Percentiles rank a stretch among this genome's conserved stretches.
These are phyloP conservation scores for Hyposoter didymator DNA, from an alignment of 2,888 invertebrate genomes.

Conservation along the genomic window DNA sequence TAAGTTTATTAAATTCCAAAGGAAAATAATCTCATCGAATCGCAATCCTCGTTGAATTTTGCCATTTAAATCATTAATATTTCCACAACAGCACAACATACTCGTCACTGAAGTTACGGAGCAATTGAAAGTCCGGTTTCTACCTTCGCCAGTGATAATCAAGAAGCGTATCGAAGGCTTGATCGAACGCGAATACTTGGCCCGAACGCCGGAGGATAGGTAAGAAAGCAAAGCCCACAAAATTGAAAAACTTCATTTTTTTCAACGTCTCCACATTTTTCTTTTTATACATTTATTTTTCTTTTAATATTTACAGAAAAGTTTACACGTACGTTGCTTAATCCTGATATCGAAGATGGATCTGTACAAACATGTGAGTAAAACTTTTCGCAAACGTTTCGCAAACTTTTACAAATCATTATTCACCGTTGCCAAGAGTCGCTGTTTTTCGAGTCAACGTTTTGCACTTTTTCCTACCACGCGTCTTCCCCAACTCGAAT, in stretches of 20 bases:
- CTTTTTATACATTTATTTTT: conserved; percentile 28
- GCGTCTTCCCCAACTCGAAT: background rate
- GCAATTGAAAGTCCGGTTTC: conserved; percentile 97
- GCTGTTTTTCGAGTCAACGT: background rate
- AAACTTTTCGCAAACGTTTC: conserved; percentile 26
- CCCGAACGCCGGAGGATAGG: conserved; percentile 98
- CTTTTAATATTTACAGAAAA: conserved; percentile 87
- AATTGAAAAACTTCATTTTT: background rate
- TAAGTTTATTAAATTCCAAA: conserved; percentile 81
- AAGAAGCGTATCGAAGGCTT: conserved; percentile 99
- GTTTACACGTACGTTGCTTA: conserved; percentile 98
- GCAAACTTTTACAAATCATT: background rate
- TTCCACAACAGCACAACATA: conserved; percentile 91
- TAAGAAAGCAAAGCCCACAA: conserved; percentile 68
- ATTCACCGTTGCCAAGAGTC: background rate
- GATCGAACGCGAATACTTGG: conserved; percentile 99
- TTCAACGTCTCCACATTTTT: background rate
- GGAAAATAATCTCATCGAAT: background rate
- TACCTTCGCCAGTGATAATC: conserved; percentile 98
- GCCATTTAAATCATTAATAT: background rate
- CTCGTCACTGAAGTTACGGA: conserved; percentile 99
- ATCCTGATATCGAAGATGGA: conserved; percentile 81
- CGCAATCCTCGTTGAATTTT: background rate
- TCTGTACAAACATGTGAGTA: conserved; percentile 82
- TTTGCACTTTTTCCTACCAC: background rate